These are phyloP conservation scores for Drosophila mojavensis DNA, from an alignment of 1,140 invertebrate species.

Conservation along the genomic window DNA sequence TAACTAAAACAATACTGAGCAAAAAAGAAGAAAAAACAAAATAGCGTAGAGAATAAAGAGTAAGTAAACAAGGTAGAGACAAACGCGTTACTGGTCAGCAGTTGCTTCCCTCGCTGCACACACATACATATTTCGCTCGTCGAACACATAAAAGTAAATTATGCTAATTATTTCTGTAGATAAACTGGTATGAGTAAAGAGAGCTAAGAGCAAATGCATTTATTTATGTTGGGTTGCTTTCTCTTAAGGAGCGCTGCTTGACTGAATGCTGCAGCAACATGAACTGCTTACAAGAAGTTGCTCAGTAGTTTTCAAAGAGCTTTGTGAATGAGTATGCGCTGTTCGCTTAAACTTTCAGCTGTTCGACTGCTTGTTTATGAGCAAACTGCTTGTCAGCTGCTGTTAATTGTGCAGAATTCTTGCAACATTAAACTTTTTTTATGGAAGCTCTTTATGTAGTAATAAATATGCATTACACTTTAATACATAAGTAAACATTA, in stretches of 20 bases:
- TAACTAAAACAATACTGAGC: conserved; percentile 56
- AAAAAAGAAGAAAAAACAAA: conserved; percentile 15
- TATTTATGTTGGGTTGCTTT: neutral
- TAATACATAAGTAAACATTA: too few relatives aligned
- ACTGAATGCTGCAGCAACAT: conserved; percentile 23
- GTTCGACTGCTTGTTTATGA: neutral
- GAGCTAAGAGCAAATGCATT: neutral
- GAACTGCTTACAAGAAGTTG: conserved; percentile 16
- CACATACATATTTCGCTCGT: neutral
- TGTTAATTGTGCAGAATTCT: too few relatives aligned
- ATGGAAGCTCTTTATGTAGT: too few relatives aligned
- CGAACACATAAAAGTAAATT: conserved; percentile 59
- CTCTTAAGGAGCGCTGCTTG: conserved; percentile 6
- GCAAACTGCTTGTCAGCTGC: neutral
- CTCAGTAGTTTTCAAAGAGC: neutral
- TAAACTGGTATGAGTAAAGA: conserved; percentile 56
- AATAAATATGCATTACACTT: too few relatives aligned
- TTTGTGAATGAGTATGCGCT: neutral
- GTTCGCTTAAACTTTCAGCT: neutral
- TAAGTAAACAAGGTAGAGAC: conserved; percentile 14
- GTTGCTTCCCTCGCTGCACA: neutral
- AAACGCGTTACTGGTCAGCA: conserved; percentile 18
- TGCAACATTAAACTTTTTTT: too few relatives aligned
- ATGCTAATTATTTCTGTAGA: conserved; percentile 70
- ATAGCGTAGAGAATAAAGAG: conserved; percentile 2